A percentile compares a stretch with the other conserved stretches of the same genome.
phyloP scores from a whole-genome alignment of 2,113 vertebrate genomes.

The Crypturellus undulatus region DNA sequence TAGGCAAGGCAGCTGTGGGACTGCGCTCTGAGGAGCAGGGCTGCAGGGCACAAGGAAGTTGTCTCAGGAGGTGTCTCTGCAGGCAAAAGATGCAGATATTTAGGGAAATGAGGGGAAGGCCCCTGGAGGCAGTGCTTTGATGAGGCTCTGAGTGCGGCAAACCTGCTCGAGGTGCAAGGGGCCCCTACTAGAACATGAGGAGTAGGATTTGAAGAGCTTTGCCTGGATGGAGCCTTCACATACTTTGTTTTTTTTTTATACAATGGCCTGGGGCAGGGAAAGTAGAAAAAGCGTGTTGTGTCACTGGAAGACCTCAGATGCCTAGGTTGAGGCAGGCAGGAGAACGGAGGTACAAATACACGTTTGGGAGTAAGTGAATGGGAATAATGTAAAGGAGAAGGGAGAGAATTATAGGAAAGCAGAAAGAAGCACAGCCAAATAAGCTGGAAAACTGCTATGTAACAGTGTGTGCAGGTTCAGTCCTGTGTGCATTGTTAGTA shows the following conservation, averaged over 20 bases:
- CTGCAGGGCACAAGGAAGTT: slow-evolving; percentile 11
- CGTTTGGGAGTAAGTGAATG: background rate
- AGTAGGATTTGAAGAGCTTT: slow-evolving; percentile 4
- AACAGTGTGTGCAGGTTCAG: background rate
- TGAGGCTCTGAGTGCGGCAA: slow-evolving; percentile 37
- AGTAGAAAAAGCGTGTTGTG: background rate
- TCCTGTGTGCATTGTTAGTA: background rate
- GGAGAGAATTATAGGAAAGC: background rate
- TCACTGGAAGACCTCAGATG: background rate
- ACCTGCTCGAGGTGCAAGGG: slow-evolving; percentile 1
- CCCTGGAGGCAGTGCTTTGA: slow-evolving; percentile 52
- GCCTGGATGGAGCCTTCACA: background rate
- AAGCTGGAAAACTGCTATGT: background rate
- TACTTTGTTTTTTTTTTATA: background rate
- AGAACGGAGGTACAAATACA: background rate
- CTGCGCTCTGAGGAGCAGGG: background rate
- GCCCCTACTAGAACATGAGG: background rate
- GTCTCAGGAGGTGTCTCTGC: slow-evolving; percentile 49
- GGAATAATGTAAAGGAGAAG: background rate
- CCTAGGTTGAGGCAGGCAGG: background rate
- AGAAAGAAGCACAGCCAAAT: background rate
- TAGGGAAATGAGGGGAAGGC: slow-evolving; percentile 56
- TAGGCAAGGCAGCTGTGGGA: background rate
- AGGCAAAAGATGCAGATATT: slow-evolving; percentile 44
- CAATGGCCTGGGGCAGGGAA: background rate